Evolutionary conservation across 1,140 invertebrate genomes (phyloP).

Genomic region (Anagrus nilaparvatae): DNA sequence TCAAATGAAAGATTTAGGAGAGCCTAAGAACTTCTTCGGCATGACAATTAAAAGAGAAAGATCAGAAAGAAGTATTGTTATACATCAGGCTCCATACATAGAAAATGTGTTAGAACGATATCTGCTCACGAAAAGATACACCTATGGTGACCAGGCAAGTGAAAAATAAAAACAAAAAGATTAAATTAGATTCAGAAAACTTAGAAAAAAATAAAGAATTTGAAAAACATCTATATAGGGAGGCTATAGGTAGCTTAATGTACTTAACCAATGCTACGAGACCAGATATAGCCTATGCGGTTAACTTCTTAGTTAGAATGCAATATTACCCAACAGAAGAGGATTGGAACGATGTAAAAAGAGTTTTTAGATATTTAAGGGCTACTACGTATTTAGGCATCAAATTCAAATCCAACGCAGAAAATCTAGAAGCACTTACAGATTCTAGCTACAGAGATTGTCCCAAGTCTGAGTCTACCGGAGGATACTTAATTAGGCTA

Average conservation of each 20-base stretch:
- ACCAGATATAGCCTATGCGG: no score
- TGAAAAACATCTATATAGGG: slow-evolving; percentile 22
- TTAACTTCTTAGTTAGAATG: slow-evolving; percentile 20
- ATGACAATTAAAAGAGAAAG: slow-evolving; percentile 13
- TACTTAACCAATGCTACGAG: slow-evolving; percentile 27
- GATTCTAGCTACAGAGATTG: slow-evolving; percentile 16
- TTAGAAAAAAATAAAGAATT: slow-evolving; percentile 14
- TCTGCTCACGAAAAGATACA: slow-evolving; percentile 21
- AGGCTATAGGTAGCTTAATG: slow-evolving; percentile 28
- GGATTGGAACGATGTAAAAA: no score
- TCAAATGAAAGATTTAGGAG: no score
- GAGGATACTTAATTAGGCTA: not conserved
- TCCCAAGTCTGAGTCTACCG: no score
- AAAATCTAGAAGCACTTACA: slow-evolving; percentile 11
- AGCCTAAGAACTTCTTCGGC: no score
- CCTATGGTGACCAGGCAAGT: slow-evolving; percentile 17
- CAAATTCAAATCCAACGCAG: slow-evolving; percentile 10
- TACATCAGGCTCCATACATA: slow-evolving; percentile 11
- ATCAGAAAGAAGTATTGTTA: slow-evolving; percentile 8
- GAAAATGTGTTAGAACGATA: slow-evolving; percentile 19
- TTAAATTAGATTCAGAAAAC: slow-evolving; percentile 9
- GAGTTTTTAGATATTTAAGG: slow-evolving; percentile 25
- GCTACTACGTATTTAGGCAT: slow-evolving; percentile 13
- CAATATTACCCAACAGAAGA: slow-evolving; percentile 19
- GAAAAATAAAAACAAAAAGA: slow-evolving; percentile 8